Conservation (phyloP, 2,113 vertebrate genomes). For the Malurus elegans region DNA sequence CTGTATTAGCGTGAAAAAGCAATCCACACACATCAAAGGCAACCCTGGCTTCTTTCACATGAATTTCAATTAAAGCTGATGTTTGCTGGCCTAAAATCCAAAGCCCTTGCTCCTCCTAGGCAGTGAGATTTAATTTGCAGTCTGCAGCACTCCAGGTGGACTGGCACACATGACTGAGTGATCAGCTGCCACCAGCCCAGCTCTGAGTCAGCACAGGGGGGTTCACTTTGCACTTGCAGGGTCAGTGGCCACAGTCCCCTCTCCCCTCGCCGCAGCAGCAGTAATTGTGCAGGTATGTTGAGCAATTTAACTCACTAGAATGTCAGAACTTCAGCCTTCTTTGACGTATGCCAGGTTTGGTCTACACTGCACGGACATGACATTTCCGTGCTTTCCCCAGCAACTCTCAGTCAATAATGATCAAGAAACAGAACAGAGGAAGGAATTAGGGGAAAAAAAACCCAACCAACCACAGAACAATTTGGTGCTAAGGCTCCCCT, state of each 20-base stretch:
- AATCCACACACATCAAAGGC: not conserved
- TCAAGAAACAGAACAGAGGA: not conserved
- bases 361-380: not conserved
- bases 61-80: not conserved
- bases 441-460: accelerated
- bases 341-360: not conserved
- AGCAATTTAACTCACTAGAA: not conserved
- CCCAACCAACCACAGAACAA: not conserved
- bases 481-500: not conserved
- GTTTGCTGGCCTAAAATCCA: not conserved
- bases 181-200: slow-evolving; percentile 9
- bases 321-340: not conserved
- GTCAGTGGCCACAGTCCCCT: not conserved
- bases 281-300: not conserved
- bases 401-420: not conserved
- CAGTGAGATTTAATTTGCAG: slow-evolving; percentile 8
- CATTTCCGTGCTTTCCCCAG: not conserved
- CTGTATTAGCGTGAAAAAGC: not conserved
- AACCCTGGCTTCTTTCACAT: not conserved
- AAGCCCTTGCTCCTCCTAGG: not conserved
- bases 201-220: not conserved
- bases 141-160: slow-evolving; percentile 23
- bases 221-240: slow-evolving; percentile 9
- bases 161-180: not conserved
- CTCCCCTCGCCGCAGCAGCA: not conserved